Evolutionary conservation across 2,888 invertebrate species (phyloP), one percentile per base, ranked within the genome.

Genomic region (Latrodectus elegans): DNA sequence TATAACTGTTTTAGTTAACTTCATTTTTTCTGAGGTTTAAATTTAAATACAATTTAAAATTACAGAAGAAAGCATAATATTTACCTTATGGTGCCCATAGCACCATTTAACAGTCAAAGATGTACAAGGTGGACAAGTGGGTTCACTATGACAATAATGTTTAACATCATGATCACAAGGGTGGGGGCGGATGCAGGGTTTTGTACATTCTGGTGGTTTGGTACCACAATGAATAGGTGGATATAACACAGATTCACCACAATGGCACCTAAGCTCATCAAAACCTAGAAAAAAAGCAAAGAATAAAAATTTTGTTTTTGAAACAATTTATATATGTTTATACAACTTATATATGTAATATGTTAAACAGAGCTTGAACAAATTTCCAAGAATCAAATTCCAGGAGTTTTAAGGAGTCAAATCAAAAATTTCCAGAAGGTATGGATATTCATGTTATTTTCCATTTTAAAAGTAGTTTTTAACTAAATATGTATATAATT

Each of bases 181-280:
- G 90, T 98, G 96, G 53, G 92, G 91, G 73, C 97, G 94, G 0
- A 94, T 94, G 92, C 99, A 99, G 0, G 95, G 95, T 22, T 94
- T 94, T 71, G 93, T 93, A 93, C 99, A 99, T 4, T 94, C 92
- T 0, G 99, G 99, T 6, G 95, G 95, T 88, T 95, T 95, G 0
- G 97, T 96, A 22, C 99, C 99, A 92, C 99, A 99, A 0, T 96
- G 95, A 76, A 99, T 95, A 0, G 99, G 99, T 1, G 99, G 99
- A 92, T 95, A 95, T 80, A 96, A 92, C 53, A 97, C 96, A 90
- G 95, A 95, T 0, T 94, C 94, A 10, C 99, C 98, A 92, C 99
- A 99, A 91, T 96, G 96, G 92, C 99, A 99, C 26, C 94, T 94
- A 77, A 99, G 93, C 93, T 99, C 99, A 79, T 97, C 96, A 93